Conservation (phyloP, 2,797 vertebrate species). For the Danio tinwini region DNA sequence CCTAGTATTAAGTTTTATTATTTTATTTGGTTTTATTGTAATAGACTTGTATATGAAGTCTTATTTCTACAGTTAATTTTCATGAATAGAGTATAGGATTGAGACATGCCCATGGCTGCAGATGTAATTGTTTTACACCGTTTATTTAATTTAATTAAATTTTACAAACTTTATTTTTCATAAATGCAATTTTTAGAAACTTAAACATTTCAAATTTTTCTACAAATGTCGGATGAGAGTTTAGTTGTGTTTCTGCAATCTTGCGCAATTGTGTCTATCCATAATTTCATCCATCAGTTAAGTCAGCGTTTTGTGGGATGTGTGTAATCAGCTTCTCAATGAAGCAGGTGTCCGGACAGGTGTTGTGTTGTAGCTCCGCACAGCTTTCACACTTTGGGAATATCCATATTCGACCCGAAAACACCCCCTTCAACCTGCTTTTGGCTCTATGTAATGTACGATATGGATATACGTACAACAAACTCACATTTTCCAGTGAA, state of each 20-base stretch:
- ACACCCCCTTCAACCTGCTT: background rate
- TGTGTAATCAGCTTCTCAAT: conserved; percentile 25
- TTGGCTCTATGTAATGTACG: no score
- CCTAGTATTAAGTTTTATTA: background rate
- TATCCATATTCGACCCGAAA: conserved; percentile 2
- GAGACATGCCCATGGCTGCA: no score
- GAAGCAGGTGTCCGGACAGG: conserved; percentile 37
- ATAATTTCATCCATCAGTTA: conserved; percentile 11
- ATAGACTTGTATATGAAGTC: background rate
- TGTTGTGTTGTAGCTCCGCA: background rate
- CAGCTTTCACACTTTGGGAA: background rate
- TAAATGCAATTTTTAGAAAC: background rate
- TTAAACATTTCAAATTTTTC: background rate
- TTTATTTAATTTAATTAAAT: background rate
- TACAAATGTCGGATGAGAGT: background rate
- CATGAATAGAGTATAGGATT: no score
- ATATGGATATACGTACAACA: background rate
- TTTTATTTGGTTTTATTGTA: background rate
- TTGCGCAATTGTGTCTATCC: background rate
- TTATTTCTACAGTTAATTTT: no score
- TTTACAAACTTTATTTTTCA: background rate
- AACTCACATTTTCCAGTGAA: background rate
- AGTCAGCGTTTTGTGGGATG: conserved; percentile 12
- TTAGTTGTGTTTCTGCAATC: background rate
- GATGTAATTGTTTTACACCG: no score